Evolutionary conservation across 2,888 invertebrate genomes (phyloP), one percentile per base, ranked within the genome.

Genomic region (Electrophaes corylata): DNA sequence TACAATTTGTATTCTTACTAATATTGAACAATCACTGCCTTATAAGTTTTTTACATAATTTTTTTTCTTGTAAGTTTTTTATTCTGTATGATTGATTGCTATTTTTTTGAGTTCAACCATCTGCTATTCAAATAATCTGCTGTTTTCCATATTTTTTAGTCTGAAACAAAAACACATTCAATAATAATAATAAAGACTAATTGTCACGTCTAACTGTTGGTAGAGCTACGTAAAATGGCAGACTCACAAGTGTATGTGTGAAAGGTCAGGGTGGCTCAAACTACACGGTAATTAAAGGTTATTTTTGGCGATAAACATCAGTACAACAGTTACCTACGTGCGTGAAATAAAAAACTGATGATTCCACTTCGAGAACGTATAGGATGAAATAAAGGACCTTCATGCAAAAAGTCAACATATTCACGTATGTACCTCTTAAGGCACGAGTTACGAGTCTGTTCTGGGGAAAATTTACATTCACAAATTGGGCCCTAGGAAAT

Each of bases 271-370:
- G 91, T 76, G 79, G 83, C 84, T 79, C 84, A 86, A 86, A 88
- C 88, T 84, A 86, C 86, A 85, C 84, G 80, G 89, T 90, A 91
- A 91, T 91, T 91, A 91, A 91, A 91, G 90, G 91, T 91, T 91
- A 90, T 90, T 90, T 91, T 89, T 88, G 87, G 84, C 84, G 91
- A 91, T 91, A 90, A 86, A 86, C 87, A 91, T 90, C 91, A 84
- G 86, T 85, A 84, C 88, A 89, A 87, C 88, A 84, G 89, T 88
- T 85, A 88, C 87, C 82, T 85, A 84, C 88, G 79, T 84, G 83
- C 70, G 73, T 80, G 82, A 84, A 86, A 84, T 84, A 88, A 90
- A 89, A 89, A 86, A 78, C 72, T 79, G 83, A 82, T 87, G 86
- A 79, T 78, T 74, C 75, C 76, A 81, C 81, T 75, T 76, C 69